Evolutionary conservation across 2,797 vertebrate genomes (phyloP), one percentile per base, ranked within the genome.

Genomic region (Helicolenus hilgendorfi): DNA sequence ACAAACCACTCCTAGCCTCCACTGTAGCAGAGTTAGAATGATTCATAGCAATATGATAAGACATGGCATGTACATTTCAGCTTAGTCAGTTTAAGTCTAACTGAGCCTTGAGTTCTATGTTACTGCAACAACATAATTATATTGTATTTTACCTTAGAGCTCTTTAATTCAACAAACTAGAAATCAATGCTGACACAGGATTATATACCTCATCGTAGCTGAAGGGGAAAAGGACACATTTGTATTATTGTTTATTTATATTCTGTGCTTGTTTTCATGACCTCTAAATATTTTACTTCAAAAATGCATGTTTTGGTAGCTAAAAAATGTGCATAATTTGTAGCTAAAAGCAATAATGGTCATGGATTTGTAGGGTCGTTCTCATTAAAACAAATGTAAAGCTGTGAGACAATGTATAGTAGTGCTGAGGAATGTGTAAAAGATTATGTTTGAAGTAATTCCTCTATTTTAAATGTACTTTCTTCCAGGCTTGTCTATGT

Each of bases 401-500:
- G 33, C 22, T 20, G 22, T 36, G 14, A 56, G 2, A 29, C 18
- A 4, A 14, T 36, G 31, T 35, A 35, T 6, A 24, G 18, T 29
- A 5, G 11, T 45, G 49, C 27, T 45, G 6, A 49, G 38, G n/a
- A 64, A 79, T 15, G 26, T n/a, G n/a, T 55, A 11, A 59, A 59
- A 38, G 11, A 67, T n/a, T 33, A 9, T 49, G n/a, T 81, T 36
- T 41, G 1, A 59, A 56, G 11, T 69, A 26, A 15, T 9, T 5
- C 2, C 31, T 73, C n/a, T 11, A 1, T 65, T 70, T 62, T 49
- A 22, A 20, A 65, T 64, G 5, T 58, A 0, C 20, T 84, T 69
- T 85, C 41, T 85, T 70, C 35, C 76, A 97, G 96, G 96, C 22
- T 58, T 94, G 78, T 91, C 89, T 60, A 33, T 94, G 11, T 96